Conservation (phyloP, 2,113 vertebrate species). For the Pitta sordida region DNA sequence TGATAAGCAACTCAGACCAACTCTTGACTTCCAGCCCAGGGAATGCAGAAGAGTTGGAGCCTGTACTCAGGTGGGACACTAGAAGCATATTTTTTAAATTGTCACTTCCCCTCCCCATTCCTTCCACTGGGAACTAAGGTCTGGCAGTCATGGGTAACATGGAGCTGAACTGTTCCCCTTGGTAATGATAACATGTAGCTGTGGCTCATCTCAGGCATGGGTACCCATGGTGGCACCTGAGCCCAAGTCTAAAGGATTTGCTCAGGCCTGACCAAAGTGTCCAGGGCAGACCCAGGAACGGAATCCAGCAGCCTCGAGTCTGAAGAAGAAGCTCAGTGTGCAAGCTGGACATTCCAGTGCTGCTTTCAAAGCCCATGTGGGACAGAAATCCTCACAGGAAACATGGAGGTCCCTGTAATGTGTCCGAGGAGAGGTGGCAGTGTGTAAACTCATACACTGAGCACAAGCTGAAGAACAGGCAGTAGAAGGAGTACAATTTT, state of each 20-base stretch:
- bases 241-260: neutral
- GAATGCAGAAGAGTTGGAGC: neutral
- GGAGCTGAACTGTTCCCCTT: neutral
- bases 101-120: neutral
- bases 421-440: neutral
- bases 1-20: neutral
- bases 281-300: neutral
- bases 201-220: neutral
- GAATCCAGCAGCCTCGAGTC: neutral
- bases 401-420: neutral
- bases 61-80: neutral
- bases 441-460: neutral
- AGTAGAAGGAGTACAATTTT: neutral
- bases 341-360: no score
- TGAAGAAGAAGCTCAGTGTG: neutral
- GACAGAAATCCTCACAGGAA: neutral
- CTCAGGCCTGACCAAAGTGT: neutral
- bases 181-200: neutral
- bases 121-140: neutral
- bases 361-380: neutral
- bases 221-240: neutral
- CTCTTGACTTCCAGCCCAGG: neutral
- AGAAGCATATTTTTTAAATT: neutral
- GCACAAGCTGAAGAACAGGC: neutral
- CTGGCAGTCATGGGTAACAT: neutral